phyloP scores from a whole-genome alignment of 1,140 invertebrate species.

The Euglossa dilemma region DNA sequence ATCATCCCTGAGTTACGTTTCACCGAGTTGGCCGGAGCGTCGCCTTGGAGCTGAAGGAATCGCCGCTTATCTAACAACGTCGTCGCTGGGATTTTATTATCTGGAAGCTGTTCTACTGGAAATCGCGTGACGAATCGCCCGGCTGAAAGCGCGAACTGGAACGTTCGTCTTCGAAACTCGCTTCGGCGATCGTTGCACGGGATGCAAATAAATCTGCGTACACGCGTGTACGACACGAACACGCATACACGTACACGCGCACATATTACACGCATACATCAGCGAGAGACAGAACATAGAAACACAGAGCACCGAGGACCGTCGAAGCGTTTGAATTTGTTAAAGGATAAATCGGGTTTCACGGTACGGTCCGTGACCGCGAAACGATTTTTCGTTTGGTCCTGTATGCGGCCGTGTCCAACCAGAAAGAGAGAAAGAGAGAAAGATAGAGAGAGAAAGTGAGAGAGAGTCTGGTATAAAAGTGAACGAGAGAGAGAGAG shows the following conservation, averaged over 20 bases:
- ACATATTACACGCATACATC: slow-evolving; percentile 10
- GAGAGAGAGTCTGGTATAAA: too few relatives aligned
- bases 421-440: not conserved
- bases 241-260: slow-evolving; percentile 2
- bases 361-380: slow-evolving; percentile 12
- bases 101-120: not conserved
- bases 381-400: slow-evolving; percentile 38
- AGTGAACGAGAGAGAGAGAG: slow-evolving; percentile 11
- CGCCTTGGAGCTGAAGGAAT: not conserved
- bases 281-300: not conserved
- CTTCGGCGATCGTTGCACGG: not conserved
- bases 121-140: not conserved
- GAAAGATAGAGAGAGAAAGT: slow-evolving; percentile 21
- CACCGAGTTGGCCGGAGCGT: too few relatives aligned
- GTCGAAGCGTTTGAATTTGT: slow-evolving; percentile 54
- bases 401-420: slow-evolving; percentile 8
- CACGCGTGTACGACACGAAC: not conserved
- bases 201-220: slow-evolving; percentile 18
- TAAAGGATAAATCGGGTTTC: slow-evolving; percentile 46
- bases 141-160: not conserved
- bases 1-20: not conserved
- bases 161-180: not conserved
- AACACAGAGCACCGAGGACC: slow-evolving; percentile 29
- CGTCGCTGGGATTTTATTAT: not conserved
- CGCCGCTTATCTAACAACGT: not conserved